Evolutionary conservation across 2,888 invertebrate species (phyloP), one percentile per base, ranked within the genome.

Genomic region (Hypomecis punctinalis): DNA sequence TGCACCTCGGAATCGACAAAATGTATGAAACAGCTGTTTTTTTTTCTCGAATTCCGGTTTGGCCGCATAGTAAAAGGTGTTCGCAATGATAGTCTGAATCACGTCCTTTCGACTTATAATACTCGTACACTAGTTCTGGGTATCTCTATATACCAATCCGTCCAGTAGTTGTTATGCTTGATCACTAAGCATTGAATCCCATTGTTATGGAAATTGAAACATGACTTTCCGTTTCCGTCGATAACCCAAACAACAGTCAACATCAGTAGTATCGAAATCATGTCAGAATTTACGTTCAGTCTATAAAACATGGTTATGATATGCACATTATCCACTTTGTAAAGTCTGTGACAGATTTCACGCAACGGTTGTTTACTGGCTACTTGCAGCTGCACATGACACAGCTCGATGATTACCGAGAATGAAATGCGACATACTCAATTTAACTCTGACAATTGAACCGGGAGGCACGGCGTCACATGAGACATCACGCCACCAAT

Each of bases 401-500:
- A 73, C 70, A 72, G 71, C 64, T 71, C 67, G 71, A 77, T 82
- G 79, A 84, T 83, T 81, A 83, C 75, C 63, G 69, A 76, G 82
- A 84, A 79, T 74, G 79, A 81, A 73, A 71, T 72, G 86, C 82
- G 80, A 23, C 84, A 80, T 80, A 82, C 81, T 79, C 88, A 78
- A 82, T 86, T 84, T 78, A 85, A 85, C 88, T 83, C 82, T 70
- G 77, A 76, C 89, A 87, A 88, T 89, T 84, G 78, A 85, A 78
- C 75, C 70, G 73, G 57, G 70, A 69, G 70, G 67, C 69, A 70
- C 73, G 67, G 70, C 73, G 73, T 69, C 61, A 57, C 61, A 63
- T 53, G 61, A 68, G 64, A 51, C 54, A 68, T 70, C 68, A 68
- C 62, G 60, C 47, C 10, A 11, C 55, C 48, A 6, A n/a, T 46